phyloP scores from a whole-genome alignment of 1,140 invertebrate species.

The Bombus fervidus region DNA sequence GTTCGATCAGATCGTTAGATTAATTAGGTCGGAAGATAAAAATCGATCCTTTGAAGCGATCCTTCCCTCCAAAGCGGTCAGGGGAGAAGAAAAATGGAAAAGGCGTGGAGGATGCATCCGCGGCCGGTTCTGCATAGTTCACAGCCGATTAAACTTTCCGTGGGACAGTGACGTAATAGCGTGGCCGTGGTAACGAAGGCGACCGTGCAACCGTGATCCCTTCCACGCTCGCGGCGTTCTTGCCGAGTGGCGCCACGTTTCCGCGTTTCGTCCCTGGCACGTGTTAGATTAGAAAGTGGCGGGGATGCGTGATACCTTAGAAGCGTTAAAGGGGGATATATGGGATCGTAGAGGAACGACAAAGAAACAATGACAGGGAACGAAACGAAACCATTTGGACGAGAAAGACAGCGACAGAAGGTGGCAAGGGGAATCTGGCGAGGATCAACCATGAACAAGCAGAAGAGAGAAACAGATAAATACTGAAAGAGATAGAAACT shows the following conservation, averaged over 20 bases:
- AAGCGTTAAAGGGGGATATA: constrained; percentile 53
- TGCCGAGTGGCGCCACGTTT: constrained; percentile 55
- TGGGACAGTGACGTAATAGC: constrained; percentile 51
- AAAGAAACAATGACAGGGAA: constrained; percentile 15
- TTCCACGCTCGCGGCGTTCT: constrained; percentile 2
- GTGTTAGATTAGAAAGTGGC: constrained; percentile 63
- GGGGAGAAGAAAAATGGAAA: background rate
- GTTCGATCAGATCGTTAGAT: background rate
- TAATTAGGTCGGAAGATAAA: too few species aligned
- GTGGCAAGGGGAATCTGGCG: background rate
- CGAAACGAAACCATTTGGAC: background rate
- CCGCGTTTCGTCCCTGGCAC: constrained; percentile 64
- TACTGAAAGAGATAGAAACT: background rate
- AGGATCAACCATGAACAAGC: background rate
- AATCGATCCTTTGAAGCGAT: background rate
- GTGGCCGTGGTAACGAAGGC: constrained; percentile 38
- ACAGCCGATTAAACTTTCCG: constrained; percentile 33
- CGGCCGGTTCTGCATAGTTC: constrained; percentile 25
- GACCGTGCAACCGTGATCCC: constrained; percentile 27
- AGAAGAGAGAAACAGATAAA: background rate
- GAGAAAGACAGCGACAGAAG: background rate
- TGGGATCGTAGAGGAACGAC: constrained; percentile 24
- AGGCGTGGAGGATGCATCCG: constrained; percentile 1
- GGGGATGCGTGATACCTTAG: constrained; percentile 64
- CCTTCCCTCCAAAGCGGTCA: background rate